Conservation (phyloP, 2,888 invertebrate genomes). For the Leucania comma region DNA sequence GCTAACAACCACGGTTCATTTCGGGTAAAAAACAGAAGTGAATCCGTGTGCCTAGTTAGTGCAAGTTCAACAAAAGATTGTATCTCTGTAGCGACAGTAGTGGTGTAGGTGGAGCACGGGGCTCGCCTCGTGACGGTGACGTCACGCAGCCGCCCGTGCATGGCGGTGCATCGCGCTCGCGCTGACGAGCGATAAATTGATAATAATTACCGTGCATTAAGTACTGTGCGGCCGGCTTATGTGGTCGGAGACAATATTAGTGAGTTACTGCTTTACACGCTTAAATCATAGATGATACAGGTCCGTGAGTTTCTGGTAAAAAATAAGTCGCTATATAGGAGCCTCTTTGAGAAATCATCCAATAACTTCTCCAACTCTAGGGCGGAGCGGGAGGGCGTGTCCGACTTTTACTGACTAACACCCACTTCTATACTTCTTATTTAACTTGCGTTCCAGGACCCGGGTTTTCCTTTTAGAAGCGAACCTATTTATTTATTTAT, state of each 20-base stretch:
- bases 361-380: too few species aligned
- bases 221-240: neutral
- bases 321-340: neutral
- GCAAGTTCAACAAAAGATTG: constrained; percentile 11
- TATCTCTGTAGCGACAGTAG: constrained; percentile 2
- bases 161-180: constrained; percentile 15
- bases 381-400: too few species aligned
- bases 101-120: constrained; percentile 26
- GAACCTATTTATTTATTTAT: too few species aligned
- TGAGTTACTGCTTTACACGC: neutral
- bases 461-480: too few species aligned
- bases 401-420: too few species aligned
- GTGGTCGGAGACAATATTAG: constrained; percentile 13
- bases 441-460: too few species aligned
- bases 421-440: too few species aligned
- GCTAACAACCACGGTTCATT: neutral
- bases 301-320: neutral
- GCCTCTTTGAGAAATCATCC: too few species aligned
- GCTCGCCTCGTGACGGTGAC: constrained; percentile 31
- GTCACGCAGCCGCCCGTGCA: constrained; percentile 11
- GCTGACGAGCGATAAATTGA: constrained; percentile 58
- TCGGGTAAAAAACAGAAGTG: neutral
- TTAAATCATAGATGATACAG: neutral
- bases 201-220: constrained; percentile 40
- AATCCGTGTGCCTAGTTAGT: constrained; percentile 4